Percentiles rank a stretch among this genome's conserved stretches.
These are phyloP conservation scores for Orientallactaga bullata DNA, from an alignment of 2,113 vertebrate species.

Conservation along the genomic window DNA sequence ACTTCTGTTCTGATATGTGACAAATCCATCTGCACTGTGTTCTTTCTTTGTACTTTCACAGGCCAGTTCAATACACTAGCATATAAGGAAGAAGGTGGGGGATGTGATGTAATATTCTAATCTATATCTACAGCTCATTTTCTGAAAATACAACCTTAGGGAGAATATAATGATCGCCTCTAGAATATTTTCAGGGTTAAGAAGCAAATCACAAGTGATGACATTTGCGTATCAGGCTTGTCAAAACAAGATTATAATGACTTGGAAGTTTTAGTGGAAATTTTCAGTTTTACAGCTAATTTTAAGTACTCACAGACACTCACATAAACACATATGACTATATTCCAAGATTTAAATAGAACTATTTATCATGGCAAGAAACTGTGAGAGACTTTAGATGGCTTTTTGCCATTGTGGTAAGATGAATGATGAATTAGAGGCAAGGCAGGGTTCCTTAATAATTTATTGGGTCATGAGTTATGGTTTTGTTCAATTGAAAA, in stretches of 20 bases:
- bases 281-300: constrained; percentile 75
- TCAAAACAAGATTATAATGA: constrained; percentile 66
- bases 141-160: not conserved
- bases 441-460: constrained; percentile 85
- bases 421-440: constrained; percentile 87
- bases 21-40: not conserved
- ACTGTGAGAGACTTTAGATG: constrained; percentile 82
- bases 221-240: constrained; percentile 56
- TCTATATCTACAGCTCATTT: not conserved
- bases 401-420: constrained; percentile 81
- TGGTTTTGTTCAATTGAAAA: constrained; percentile 89
- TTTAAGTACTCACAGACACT: constrained; percentile 58
- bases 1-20: not conserved
- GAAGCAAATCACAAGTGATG: constrained; percentile 32
- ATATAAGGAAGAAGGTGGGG: not conserved
- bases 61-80: not conserved
- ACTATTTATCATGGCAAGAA: constrained; percentile 86
- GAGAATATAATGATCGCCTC: not conserved
- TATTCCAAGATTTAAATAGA: constrained; percentile 85
- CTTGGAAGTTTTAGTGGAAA: constrained; percentile 59
- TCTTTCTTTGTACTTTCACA: not conserved
- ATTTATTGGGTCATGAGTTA: constrained; percentile 91
- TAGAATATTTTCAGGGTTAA: not conserved
- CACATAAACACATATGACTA: constrained; percentile 78
- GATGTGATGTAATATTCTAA: not conserved